Evolutionary conservation across 2,888 invertebrate genomes (phyloP).

Genomic region (Lepidonotus clava): DNA sequence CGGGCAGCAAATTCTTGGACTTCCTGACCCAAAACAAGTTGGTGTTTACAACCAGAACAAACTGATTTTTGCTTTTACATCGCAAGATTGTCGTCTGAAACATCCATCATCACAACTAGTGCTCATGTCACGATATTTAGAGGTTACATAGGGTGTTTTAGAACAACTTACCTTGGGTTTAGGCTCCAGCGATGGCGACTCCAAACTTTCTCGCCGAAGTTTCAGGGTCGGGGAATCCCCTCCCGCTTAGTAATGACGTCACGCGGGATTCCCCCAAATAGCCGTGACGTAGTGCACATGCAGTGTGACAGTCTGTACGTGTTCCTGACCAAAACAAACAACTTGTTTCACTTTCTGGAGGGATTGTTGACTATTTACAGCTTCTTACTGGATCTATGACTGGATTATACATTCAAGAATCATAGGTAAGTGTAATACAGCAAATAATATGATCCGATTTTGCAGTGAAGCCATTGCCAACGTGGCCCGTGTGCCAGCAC

Average conservation of each 20-base stretch:
- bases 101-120: too few species aligned
- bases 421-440: neutral
- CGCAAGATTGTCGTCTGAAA: too few species aligned
- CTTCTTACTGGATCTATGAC: neutral
- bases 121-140: too few species aligned
- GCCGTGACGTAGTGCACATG: constrained; percentile 18
- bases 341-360: neutral
- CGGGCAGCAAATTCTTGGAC: too few species aligned
- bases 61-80: too few species aligned
- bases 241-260: constrained; percentile 9
- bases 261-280: neutral
- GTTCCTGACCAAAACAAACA: constrained; percentile 39
- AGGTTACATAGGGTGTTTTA: neutral
- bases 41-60: too few species aligned
- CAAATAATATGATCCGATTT: neutral
- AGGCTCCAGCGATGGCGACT: neutral
- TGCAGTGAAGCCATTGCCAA: neutral
- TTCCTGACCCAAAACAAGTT: too few species aligned
- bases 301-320: neutral
- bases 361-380: neutral
- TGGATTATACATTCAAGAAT: neutral
- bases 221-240: constrained; percentile 11
- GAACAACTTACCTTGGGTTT: neutral
- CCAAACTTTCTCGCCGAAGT: constrained; percentile 9
- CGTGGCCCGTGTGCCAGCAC: neutral